Conservation (phyloP, 1,140 invertebrate species). For the Lepidurus apus region DNA sequence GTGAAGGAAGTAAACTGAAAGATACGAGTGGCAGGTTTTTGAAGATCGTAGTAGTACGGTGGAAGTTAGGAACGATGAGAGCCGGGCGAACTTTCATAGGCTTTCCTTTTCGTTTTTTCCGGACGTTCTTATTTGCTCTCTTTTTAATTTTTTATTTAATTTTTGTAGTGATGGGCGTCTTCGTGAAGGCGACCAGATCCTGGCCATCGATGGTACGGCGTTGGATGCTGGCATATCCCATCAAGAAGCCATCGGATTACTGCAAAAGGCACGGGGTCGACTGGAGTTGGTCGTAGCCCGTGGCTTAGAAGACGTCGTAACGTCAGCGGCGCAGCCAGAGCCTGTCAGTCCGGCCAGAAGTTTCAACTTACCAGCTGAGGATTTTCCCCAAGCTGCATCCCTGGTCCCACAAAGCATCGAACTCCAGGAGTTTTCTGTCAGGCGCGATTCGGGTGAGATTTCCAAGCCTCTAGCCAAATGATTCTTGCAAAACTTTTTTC, state of each 20-base stretch:
- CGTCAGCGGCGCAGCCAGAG: slow-evolving; percentile 19
- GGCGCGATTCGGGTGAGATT: not conserved
- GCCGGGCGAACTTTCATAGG: not conserved
- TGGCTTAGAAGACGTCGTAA: slow-evolving; percentile 40
- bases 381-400: slow-evolving; percentile 34
- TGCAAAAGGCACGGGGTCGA: slow-evolving; percentile 69
- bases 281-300: slow-evolving; percentile 68
- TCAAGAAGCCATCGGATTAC: slow-evolving; percentile 73
- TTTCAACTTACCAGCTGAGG: slow-evolving; percentile 28
- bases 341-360: slow-evolving; percentile 11
- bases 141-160: slow-evolving; percentile 36
- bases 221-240: slow-evolving; percentile 78
- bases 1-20: not conserved
- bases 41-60: not conserved
- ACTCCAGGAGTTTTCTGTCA: not conserved
- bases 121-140: slow-evolving; percentile 6
- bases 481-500: no score
- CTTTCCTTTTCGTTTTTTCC: not conserved
- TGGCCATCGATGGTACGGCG: slow-evolving; percentile 80
- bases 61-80: not conserved
- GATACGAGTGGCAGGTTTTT: not conserved
- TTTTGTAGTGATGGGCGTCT: slow-evolving; percentile 66
- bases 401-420: slow-evolving; percentile 26
- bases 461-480: no score
- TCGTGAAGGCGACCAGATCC: slow-evolving; percentile 77